Percentiles rank a stretch among this genome's conserved stretches.
Conservation (phyloP, 2,113 vertebrate species). For the Thalassoma bifasciatum region DNA sequence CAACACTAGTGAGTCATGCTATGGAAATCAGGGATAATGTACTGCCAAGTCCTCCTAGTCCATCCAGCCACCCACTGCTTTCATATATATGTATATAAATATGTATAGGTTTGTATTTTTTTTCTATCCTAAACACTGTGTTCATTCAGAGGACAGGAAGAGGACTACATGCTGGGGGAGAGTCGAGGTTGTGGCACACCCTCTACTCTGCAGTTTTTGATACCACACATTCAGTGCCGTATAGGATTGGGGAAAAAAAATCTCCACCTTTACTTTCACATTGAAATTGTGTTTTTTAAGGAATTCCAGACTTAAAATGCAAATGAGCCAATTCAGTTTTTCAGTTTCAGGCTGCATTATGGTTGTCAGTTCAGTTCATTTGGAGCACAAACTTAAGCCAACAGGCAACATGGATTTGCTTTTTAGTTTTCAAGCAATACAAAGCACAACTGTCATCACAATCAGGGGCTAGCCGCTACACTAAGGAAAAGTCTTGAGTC, state of each 20-base stretch:
- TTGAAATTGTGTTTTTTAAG: neutral
- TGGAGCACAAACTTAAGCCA: no score
- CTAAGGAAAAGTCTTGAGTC: no score
- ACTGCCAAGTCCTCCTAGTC: conserved; percentile 12
- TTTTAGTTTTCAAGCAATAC: no score
- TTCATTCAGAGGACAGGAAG: conserved; percentile 21
- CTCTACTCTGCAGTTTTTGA: neutral
- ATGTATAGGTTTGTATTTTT: no score
- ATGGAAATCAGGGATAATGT: conserved; percentile 27
- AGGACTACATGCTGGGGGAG: conserved; percentile 1
- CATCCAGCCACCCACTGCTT: conserved; percentile 11
- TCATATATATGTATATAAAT: conserved; percentile 9
- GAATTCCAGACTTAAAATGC: no score
- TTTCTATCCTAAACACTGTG: conserved; percentile 14
- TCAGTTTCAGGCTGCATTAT: no score
- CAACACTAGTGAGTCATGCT: conserved; percentile 53
- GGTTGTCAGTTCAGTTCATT: no score
- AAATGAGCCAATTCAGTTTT: no score
- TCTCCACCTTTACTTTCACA: neutral
- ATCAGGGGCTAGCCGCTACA: no score
- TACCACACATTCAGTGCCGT: neutral
- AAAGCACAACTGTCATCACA: no score
- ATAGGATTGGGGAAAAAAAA: no score
- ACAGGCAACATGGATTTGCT: no score
- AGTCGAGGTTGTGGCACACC: conserved; percentile 5